Base-by-base conservation (phyloP, 1,140 invertebrate genomes). In the Bombus breviceps region DNA sequence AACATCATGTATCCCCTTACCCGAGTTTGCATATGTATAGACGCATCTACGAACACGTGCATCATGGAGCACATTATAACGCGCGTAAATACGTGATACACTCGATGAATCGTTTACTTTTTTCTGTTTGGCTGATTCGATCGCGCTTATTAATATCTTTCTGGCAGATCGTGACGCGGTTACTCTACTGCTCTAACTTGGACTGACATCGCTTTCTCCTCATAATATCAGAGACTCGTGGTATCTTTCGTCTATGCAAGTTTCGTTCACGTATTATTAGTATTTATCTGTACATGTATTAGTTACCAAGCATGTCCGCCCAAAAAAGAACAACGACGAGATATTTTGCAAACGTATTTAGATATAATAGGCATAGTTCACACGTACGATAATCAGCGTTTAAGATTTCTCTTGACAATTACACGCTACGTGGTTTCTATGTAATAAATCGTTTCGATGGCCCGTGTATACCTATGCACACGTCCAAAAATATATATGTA, bases 401-500 rank as follows among this genome's bases (percentile, higher is more conserved):
- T 34, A 18, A 18, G 18, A 25, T 32, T 72, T 32, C 18, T 41
- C 13, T 34, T n/a, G 6, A 28, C 34, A 71, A 62, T 66, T 82
- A 64, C n/a, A 39, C 64, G 34, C 78, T 69, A 81, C 71, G 32
- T 28, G 25, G 4, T 69, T 9, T 64, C 53, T 59, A 62, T 79
- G 34, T 37, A 34, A 41, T 39, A 28, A 81, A 37, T 80, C 43
- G 66, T 53, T 80, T 80, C 32, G 12, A 12, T 47, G 64, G 64
- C 66, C 25, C 69, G 66, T 64, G 32, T 78, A 71, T 84, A 84
- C 53, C 25, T 79, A 76, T 78, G 62, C 69, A 68, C 57, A 80
- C 59, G 66, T 84, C 75, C 28, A 74, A 80, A 86, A 86, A 86
- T 82, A 86, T 86, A 37, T 72, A 43, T 72, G 1, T 71, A 72